Evolutionary conservation across 1,140 invertebrate genomes (phyloP), one percentile per base, ranked within the genome.

Genomic region (Hylaeus volcanicus): DNA sequence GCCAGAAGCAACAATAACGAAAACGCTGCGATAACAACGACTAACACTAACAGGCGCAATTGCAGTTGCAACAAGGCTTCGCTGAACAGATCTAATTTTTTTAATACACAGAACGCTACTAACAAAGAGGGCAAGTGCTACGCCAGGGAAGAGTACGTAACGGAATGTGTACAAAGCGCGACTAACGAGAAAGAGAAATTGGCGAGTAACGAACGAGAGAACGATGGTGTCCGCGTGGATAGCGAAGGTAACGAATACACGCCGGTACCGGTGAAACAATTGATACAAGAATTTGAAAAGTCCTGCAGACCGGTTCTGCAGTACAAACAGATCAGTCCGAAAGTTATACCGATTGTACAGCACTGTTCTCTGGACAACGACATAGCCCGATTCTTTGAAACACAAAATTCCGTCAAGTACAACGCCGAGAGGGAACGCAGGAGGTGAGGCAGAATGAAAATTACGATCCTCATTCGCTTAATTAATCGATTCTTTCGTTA

Each of bases 271-370:
- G 95, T 96, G 0, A 95, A 94, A 84, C 94, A 94, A 41, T 83
- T 96, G 26, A 96, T 96, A 65, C 92, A 94, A 72, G 95, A 94
- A 74, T 96, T 96, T 83, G 95, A 96, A 84, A 94, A 95, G 86
- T 94, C 93, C 0, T 93, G 93, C 11, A 90, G 94, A 88, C 95
- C 95, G 3, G 81, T 93, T 5, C 91, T 95, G 86, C 93, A 94
- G 56, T 94, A 94, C 66, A 95, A 95, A 84, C 94, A 95, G 86
- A 92, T 94, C 37, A 92, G 94, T 76, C 86, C 88, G 0, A 91
- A 89, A 64, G 74, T 83, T 45, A 84, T 86, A 51, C 90, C 91
- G 9, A 88, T 89, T 15, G 73, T 90, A 1, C 87, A 86, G 58
- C 89, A 90, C 8, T 85, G 85, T 56, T 82, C 85, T 39, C 83